phyloP scores from a whole-genome alignment of 2,113 vertebrate genomes.

The Colinus virginianus region DNA sequence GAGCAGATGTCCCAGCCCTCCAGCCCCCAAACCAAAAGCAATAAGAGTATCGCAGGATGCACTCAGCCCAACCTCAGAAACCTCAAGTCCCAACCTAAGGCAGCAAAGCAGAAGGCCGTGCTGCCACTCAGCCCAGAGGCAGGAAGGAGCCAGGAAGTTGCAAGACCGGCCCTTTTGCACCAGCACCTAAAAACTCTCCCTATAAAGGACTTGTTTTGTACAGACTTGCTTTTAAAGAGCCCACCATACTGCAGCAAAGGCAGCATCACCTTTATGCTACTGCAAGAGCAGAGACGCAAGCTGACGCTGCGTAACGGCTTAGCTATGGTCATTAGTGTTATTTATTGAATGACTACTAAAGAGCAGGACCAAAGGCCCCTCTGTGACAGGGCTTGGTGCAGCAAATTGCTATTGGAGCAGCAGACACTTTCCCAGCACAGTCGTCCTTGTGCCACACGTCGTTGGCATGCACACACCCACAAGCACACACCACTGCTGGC shows the following conservation, averaged over 20 bases:
- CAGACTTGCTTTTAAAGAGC: conserved; percentile 14
- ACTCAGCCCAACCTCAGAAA: background rate
- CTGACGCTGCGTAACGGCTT: conserved; percentile 20
- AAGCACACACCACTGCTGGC: rapidly evolving
- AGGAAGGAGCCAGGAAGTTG: conserved; percentile 1
- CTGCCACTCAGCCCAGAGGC: background rate
- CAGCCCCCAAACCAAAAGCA: background rate
- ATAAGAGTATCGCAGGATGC: background rate
- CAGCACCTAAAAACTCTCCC: conserved; percentile 22
- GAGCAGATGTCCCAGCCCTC: background rate
- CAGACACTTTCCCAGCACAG: background rate
- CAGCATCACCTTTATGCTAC: background rate
- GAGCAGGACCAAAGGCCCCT: conserved; percentile 48
- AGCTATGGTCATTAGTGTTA: conserved; percentile 24
- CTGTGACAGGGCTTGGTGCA: background rate
- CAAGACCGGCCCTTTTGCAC: conserved; percentile 31
- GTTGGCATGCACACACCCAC: background rate
- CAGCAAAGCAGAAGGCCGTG: background rate
- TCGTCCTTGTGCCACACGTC: rapidly evolving
- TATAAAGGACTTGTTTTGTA: conserved; percentile 11
- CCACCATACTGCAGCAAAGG: background rate
- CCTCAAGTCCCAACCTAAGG: background rate
- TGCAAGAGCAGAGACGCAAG: background rate
- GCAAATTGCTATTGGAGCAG: background rate
- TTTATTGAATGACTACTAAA: conserved; percentile 65